phyloP scores from a whole-genome alignment of 2,888 invertebrate species.

The Daptonema setosum region DNA sequence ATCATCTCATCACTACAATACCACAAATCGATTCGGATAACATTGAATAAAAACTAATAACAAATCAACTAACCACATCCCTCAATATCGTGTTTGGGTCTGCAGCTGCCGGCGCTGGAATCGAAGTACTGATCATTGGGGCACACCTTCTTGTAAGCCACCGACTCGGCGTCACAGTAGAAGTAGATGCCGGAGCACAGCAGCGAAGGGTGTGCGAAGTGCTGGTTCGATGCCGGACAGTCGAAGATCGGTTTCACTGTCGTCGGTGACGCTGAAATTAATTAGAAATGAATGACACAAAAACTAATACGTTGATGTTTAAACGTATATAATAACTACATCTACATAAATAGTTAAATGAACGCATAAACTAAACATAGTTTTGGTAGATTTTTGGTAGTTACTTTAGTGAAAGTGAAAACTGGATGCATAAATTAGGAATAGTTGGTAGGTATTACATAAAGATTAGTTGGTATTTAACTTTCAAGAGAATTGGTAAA shows the following conservation, averaged over 20 bases:
- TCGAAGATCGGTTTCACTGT: background rate
- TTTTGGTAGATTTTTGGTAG: too few species aligned
- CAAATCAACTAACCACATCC: background rate
- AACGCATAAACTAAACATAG: too few species aligned
- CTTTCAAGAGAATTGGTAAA: too few species aligned
- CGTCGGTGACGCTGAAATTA: background rate
- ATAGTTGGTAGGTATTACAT: too few species aligned
- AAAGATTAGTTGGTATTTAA: too few species aligned
- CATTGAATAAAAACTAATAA: background rate
- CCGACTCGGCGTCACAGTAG: background rate
- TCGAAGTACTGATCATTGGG: background rate
- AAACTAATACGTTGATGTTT: too few species aligned
- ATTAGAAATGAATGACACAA: too few species aligned
- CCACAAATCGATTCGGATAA: background rate
- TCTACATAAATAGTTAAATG: too few species aligned
- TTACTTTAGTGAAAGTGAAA: too few species aligned
- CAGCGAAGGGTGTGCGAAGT: background rate
- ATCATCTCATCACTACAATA: background rate
- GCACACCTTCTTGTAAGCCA: background rate
- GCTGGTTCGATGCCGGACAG: background rate
- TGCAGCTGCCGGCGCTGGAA: background rate
- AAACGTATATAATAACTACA: too few species aligned
- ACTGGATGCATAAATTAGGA: too few species aligned
- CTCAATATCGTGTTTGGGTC: background rate
- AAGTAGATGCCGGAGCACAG: background rate